Conservation (phyloP, 1,140 invertebrate genomes). For the Sycophaga agraensis region DNA sequence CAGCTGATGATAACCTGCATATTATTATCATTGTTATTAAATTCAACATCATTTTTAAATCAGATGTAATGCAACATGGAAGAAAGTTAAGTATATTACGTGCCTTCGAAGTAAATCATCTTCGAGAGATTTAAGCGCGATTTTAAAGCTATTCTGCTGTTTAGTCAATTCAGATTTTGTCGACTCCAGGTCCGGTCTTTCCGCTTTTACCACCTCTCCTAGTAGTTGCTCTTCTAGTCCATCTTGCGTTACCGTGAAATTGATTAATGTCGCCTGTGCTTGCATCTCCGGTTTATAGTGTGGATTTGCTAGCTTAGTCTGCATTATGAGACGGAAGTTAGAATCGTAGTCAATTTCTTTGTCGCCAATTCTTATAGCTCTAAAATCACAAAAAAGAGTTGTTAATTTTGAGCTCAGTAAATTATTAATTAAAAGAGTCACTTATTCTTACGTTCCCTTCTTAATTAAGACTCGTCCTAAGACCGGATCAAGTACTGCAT, state of each 20-base stretch:
- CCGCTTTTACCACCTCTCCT: conserved; percentile 90
- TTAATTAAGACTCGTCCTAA: conserved; percentile 87
- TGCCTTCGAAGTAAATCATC: conserved; percentile 77
- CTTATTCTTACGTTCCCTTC: conserved; percentile 68
- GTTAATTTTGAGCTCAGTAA: neutral
- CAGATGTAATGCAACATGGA: too few species aligned
- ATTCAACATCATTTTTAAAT: too few species aligned
- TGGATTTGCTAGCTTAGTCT: conserved; percentile 93
- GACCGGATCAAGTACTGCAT: conserved; percentile 87
- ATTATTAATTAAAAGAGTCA: neutral
- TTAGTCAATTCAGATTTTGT: conserved; percentile 76
- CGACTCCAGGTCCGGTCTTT: conserved; percentile 87
- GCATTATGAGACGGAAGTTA: conserved; percentile 83
- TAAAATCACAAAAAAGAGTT: conserved; percentile 36
- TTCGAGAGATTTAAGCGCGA: conserved; percentile 86
- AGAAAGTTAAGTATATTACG: too few species aligned
- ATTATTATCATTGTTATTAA: too few species aligned
- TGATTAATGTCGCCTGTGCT: conserved; percentile 91
- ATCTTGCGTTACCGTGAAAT: conserved; percentile 92
- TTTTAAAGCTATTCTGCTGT: conserved; percentile 94
- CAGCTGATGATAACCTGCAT: conserved; percentile 77
- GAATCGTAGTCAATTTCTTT: conserved; percentile 87
- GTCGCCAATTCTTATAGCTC: conserved; percentile 82
- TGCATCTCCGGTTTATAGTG: conserved; percentile 97
- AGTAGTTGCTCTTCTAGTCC: conserved; percentile 92